Evolutionary conservation across 2,888 invertebrate species (phyloP), one percentile per base, ranked within the genome.

Genomic region (Ormyrus rosae): DNA sequence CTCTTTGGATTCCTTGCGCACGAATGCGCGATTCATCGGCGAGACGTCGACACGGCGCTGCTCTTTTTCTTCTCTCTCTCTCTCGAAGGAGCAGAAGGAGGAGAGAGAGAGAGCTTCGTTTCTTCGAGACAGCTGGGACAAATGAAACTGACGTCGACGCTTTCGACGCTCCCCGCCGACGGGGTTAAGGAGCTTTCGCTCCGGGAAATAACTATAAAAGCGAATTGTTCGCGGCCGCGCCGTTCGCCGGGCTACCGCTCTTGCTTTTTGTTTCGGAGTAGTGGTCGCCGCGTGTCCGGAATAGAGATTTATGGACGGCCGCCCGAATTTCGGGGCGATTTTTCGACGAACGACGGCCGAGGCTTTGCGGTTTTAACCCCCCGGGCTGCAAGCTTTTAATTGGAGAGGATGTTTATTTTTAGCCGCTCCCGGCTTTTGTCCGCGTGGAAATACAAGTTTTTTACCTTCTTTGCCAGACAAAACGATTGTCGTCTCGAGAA

Each of bases 151-250:
- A 78, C 67, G 78, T 53, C 63, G 51, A 60, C 10, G 6, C 50
- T 48, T 5, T n/a, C 9, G n/a, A 46, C 34, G 8, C 10, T 10
- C 50, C 56, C 45, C 9, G n/a, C 68, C 34, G 8, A 53, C 9
- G 9, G 53, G 8, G 63, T 9, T 9, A 50, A 70, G 60, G 60
- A 55, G 34, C 53, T 34, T 50, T 10, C 9, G 71, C 11, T 55
- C 55, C 72, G n/a, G 34, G 58, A 45, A 65, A 74, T 64, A 58
- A 58, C 74, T 65, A 74, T 74, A 74, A 74, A 74, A 74, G 69
- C 63, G 55, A 69, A 76, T 69, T 76, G 53, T 63, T 68, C 60
- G 53, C 58, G 9, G 7, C 34, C 34, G 2, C 34, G 34, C 34
- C 34, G 34, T 34, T 34, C n/a, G 53, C 58, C 46, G 34, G 11